Base-by-base conservation (phyloP, 2,797 vertebrate species). In the Cyprinodon diabolis region DNA sequence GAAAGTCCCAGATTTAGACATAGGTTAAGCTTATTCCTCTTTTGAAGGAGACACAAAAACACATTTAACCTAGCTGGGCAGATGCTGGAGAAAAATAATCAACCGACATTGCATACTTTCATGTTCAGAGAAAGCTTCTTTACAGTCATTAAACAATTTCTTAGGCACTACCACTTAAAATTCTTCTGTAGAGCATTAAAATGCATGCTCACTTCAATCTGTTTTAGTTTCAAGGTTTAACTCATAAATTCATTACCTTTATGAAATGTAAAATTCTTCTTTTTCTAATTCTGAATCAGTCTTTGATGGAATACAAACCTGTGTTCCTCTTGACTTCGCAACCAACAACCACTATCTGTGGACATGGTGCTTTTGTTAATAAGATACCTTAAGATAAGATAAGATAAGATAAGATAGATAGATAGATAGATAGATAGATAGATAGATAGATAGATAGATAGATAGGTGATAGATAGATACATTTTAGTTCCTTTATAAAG, bases 261-360 rank as follows among this genome's bases (percentile, higher is more conserved):
- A 66, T 86, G 70, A 66, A 91, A 91, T 89, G 84, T 79, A 91
- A 91, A 87, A 58, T 56, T 71, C 43, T 40, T 87, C 76, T 87
- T 83, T 81, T 48, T 51, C 72, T 80, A 65, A 74, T 69, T 71
- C 86, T 87, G 82, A 89, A 85, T 92, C 77, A 48, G 74, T 78
- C 89, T 92, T 93, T 91, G 89, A 93, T 87, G 85, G 88, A 84
- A 88, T 88, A 82, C 92, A 88, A 81, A 81, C 86, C 86, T 73
- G 77, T 94, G 93, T 94, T 93, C 89, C 89, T 80, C 74, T 77
- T 81, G 37, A 62, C 69, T 74, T 83, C 83, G 78, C 81, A 83
- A 72, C 69, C 86, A 79, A 81, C 56, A 17, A 88, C 78, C 74
- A 19, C 74, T 77, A 71, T 67, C 65, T 79, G 84, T 87, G 91